phyloP scores from a whole-genome alignment of 2,888 invertebrate species.

The Morpho deidamia region DNA sequence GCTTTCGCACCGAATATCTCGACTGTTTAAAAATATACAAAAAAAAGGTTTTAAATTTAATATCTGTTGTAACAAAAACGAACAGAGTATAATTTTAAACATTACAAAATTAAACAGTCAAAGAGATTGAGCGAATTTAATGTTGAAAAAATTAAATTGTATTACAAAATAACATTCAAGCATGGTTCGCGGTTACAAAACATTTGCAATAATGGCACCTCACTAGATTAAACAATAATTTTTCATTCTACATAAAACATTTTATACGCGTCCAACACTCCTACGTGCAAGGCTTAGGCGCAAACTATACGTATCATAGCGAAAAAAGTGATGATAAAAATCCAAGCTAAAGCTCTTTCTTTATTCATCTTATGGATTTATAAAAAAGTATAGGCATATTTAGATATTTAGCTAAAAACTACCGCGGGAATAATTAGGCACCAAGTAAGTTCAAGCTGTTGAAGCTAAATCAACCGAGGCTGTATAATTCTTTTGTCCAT shows the following conservation, averaged over 20 bases:
- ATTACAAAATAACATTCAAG: constrained; percentile 39
- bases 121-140: constrained; percentile 19
- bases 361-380: too few relatives aligned
- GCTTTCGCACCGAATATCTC: constrained; percentile 41
- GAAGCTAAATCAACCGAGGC: too few relatives aligned
- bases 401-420: too few relatives aligned
- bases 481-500: too few relatives aligned
- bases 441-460: too few relatives aligned
- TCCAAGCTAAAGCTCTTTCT: neutral
- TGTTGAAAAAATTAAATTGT: constrained; percentile 4
- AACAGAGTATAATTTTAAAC: neutral
- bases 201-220: constrained; percentile 70
- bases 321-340: neutral
- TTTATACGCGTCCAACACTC: constrained; percentile 26
- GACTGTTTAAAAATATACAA: constrained; percentile 32
- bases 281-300: constrained; percentile 27
- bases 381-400: too few relatives aligned
- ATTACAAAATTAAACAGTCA: constrained; percentile 15
- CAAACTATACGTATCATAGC: constrained; percentile 24
- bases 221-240: constrained; percentile 47
- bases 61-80: neutral
- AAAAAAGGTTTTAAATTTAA: constrained; percentile 4
- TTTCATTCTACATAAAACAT: constrained; percentile 22
- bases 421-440: too few relatives aligned
- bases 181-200: constrained; percentile 52